These are phyloP conservation scores for Cisticola juncidis DNA, from an alignment of 2,113 vertebrate genomes.

Conservation along the genomic window DNA sequence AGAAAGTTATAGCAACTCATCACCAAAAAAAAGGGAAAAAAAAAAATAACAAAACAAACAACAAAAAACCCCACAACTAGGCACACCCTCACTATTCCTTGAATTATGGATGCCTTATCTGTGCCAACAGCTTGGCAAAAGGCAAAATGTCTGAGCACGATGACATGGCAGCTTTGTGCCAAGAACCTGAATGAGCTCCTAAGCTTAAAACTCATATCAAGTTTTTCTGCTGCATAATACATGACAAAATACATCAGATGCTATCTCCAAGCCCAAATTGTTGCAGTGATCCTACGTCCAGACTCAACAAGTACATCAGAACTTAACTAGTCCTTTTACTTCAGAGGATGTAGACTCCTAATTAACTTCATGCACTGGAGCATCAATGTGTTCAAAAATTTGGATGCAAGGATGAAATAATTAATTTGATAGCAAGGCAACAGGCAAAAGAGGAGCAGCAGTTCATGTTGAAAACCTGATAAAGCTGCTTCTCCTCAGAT, in stretches of 20 bases:
- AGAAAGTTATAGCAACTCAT: not conserved
- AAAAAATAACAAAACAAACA: not conserved
- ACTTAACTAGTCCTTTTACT: not conserved
- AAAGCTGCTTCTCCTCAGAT: not conserved
- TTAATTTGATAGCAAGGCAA: not conserved
- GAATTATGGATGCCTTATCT: not conserved
- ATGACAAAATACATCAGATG: not conserved
- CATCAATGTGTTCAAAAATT: not conserved
- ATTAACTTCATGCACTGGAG: fast-evolving
- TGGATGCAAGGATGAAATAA: not conserved
- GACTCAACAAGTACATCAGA: not conserved
- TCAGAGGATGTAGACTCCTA: not conserved
- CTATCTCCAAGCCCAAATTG: not conserved
- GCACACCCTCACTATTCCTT: not conserved
- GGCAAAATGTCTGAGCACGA: fast-evolving
- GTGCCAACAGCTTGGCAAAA: not conserved
- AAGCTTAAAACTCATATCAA: not conserved
- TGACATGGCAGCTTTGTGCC: not conserved
- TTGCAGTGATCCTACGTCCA: not conserved
- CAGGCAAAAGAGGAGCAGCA: not conserved
- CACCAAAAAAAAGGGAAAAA: not conserved
- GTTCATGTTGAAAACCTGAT: not conserved
- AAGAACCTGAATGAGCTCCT: not conserved
- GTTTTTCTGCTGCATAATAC: not conserved
- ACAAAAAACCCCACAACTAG: no score